Conservation (phyloP, 2,888 invertebrate genomes). For the Heliconius cydno region DNA sequence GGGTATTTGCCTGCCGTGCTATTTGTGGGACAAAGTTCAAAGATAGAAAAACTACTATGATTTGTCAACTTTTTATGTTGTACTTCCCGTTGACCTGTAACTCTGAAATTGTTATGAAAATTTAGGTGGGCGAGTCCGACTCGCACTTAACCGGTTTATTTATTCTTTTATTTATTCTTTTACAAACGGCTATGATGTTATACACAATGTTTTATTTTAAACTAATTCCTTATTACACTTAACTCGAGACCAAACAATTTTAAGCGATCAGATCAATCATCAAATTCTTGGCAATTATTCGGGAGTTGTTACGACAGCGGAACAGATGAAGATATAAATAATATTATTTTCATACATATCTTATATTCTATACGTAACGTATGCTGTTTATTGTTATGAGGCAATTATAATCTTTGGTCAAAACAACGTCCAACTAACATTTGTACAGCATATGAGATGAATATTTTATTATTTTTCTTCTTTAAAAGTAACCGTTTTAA, state of each 20-base stretch:
- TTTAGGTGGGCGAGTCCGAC: too few relatives aligned
- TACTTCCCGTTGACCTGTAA: too few relatives aligned
- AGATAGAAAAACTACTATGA: too few relatives aligned
- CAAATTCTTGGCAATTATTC: constrained; percentile 58
- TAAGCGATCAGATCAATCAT: constrained; percentile 47
- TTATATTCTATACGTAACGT: not conserved
- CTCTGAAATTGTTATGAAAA: too few relatives aligned
- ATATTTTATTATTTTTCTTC: not conserved
- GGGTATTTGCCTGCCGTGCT: too few relatives aligned
- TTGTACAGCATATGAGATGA: not conserved
- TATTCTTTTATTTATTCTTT: not conserved
- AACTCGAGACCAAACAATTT: constrained; percentile 38
- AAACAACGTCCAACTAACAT: not conserved
- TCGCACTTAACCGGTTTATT: too few relatives aligned
- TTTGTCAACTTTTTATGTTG: not conserved
- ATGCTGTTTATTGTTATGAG: not conserved
- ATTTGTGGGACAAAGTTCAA: too few relatives aligned
- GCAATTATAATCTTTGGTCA: not conserved
- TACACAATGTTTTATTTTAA: constrained; percentile 9
- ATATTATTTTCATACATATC: constrained; percentile 44
- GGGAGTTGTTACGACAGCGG: constrained; percentile 53
- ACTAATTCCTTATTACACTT: constrained; percentile 10
- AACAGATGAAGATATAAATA: constrained; percentile 59
- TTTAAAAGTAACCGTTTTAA: not conserved
- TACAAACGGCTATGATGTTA: not conserved